Conservation (phyloP, 2,888 invertebrate species). For the Drosophila leonis region DNA sequence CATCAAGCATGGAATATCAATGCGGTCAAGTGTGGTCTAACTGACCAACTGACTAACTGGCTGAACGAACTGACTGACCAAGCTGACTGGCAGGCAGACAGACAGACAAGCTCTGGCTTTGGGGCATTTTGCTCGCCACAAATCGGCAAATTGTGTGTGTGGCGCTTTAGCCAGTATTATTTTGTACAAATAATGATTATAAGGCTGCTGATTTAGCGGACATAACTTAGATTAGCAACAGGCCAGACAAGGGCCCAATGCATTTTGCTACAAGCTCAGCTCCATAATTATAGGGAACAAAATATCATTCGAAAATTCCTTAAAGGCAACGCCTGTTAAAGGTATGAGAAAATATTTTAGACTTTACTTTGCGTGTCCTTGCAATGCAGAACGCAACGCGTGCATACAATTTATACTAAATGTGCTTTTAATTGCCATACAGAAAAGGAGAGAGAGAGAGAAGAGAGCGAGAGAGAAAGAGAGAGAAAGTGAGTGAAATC, state of each 20-base stretch:
- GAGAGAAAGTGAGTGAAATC: background rate
- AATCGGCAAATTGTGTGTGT: conserved; percentile 71
- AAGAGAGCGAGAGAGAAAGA: background rate
- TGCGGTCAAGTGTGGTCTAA: conserved; percentile 61
- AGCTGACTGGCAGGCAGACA: conserved; percentile 33
- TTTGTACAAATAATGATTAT: conserved; percentile 71
- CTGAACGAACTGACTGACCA: conserved; percentile 11
- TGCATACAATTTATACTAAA: conserved; percentile 68
- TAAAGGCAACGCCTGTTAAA: background rate
- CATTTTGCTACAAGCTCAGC: conserved; percentile 6
- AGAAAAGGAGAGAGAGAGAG: conserved; percentile 1
- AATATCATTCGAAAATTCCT: conserved; percentile 9
- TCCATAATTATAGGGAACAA: conserved; percentile 31
- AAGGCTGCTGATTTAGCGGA: conserved; percentile 64
- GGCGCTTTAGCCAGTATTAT: conserved; percentile 38
- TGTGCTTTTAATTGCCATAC: conserved; percentile 64
- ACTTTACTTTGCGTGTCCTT: conserved; percentile 39
- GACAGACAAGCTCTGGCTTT: conserved; percentile 36
- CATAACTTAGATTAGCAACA: conserved; percentile 66
- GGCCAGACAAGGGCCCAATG: conserved; percentile 7
- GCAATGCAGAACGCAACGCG: conserved; percentile 41
- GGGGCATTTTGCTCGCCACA: conserved; percentile 60
- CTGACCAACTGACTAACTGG: conserved; percentile 36
- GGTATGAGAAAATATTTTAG: conserved; percentile 26
- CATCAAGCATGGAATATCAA: conserved; percentile 76